phyloP scores from a whole-genome alignment of 2,113 vertebrate species.

The Xenopus laevis region DNA sequence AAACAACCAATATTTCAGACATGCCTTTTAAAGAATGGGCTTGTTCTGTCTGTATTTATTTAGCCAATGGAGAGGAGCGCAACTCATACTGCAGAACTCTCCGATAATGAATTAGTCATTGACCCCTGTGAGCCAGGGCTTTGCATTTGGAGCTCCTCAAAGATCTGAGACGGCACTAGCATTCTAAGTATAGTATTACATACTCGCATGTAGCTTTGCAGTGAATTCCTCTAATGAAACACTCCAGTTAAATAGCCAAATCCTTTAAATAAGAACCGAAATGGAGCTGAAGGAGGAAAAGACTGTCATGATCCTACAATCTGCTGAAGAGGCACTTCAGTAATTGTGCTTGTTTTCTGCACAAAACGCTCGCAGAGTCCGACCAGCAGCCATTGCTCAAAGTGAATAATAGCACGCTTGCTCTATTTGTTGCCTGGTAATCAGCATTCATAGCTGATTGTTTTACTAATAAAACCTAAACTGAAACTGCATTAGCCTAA shows the following conservation, averaged over 20 bases:
- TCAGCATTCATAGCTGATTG: background rate
- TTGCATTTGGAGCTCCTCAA: conserved; percentile 3
- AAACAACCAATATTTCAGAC: conserved; percentile 37
- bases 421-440: conserved; percentile 9
- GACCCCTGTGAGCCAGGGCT: conserved; percentile 31
- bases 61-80: conserved; percentile 35
- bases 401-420: conserved; percentile 11
- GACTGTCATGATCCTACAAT: conserved; percentile 32
- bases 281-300: conserved; percentile 5
- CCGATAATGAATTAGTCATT: conserved; percentile 32
- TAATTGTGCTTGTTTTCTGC: conserved; percentile 25
- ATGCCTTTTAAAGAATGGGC: conserved; percentile 3
- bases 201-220: conserved; percentile 30
- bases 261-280: conserved; percentile 27
- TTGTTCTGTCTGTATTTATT: conserved; percentile 38
- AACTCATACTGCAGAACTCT: conserved; percentile 27
- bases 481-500: background rate
- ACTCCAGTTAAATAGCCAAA: conserved; percentile 39
- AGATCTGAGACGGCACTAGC: conserved; percentile 27
- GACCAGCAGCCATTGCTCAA: conserved; percentile 4
- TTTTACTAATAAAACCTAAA: background rate
- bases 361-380: conserved; percentile 12
- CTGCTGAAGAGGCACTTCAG: conserved; percentile 44
- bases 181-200: conserved; percentile 41
- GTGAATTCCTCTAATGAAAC: conserved; percentile 33